Base-by-base conservation (phyloP, 2,888 invertebrate genomes). In the Acheta domesticus region DNA sequence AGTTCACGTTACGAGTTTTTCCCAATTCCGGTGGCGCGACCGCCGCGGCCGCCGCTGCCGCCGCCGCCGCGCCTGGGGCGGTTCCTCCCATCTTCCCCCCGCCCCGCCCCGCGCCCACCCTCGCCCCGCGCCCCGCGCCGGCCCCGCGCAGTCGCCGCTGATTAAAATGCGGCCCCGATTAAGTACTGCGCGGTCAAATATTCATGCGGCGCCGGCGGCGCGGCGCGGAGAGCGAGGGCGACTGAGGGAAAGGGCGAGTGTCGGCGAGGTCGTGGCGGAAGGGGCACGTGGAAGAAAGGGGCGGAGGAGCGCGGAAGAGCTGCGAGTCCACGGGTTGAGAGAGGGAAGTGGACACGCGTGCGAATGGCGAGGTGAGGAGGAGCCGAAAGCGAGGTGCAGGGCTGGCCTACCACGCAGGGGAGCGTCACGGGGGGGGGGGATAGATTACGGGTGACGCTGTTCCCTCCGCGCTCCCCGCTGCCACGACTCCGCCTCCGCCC, bases 1-100 rank as follows among this genome's bases (percentile, higher is more conserved):
- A 62, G 62, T 62, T 62, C 62, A n/a, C 62, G 62, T 62, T 62
- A 62, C 62, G 62, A 62, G 62, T 62, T 62, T 62, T 62, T n/a
- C 62, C n/a, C 62, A 62, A 62, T 62, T 62, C 62, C 62, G 62
- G 14, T 62, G 14, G n/a, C 16, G n/a, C 16, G n/a, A 62, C 16
- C n/a, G 36, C 14, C 14, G 14, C 62, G 16, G 16, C 62, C 62
- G 11, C 16, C n/a, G 36, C 14, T 5, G 11, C 16, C n/a, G 36
- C 14, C 12, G 2, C 62, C 62, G 16, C 62, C 62, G 4, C 14
- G 62, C 62, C 16, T 62, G n/a, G 62, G n/a, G 62, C 14, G 4
- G 62, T 12, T 23, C 14, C 62, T 62, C 62, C 62, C 62, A n/a
- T n/a, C n/a, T 62, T 62, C 62, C 62, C 62, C 62, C n/a, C 62